Conservation (phyloP, 2,888 invertebrate genomes). For the Hyalella azteca region DNA sequence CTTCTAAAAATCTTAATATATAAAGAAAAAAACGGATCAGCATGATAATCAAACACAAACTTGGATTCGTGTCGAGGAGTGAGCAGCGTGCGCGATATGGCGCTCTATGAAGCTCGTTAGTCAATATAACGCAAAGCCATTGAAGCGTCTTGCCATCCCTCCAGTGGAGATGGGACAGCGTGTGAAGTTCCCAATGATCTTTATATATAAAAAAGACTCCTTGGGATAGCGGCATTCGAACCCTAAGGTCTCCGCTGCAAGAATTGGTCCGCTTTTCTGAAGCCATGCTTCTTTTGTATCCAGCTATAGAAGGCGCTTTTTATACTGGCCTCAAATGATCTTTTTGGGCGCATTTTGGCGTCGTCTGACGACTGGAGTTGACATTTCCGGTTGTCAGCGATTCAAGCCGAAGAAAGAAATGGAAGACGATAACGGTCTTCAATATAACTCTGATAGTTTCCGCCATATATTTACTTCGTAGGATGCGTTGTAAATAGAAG, state of each 20-base stretch:
- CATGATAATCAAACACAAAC: no score
- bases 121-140: not conserved
- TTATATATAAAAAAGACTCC: not conserved
- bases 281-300: not conserved
- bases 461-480: not conserved
- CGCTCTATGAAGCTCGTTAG: not conserved
- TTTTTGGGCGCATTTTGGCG: constrained; percentile 22
- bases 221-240: not conserved
- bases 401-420: constrained; percentile 18
- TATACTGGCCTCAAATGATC: constrained; percentile 31
- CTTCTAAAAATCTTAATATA: no score
- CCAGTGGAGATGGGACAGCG: no score
- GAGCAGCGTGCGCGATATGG: no score
- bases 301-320: constrained; percentile 7
- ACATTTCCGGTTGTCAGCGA: constrained; percentile 27
- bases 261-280: constrained; percentile 10
- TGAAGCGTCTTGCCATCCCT: not conserved
- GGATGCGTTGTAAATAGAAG: not conserved
- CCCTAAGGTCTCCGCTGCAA: not conserved
- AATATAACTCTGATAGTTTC: constrained; percentile 4
- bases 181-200: not conserved
- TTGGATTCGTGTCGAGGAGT: no score
- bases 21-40: no score
- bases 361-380: constrained; percentile 24
- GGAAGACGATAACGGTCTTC: constrained; percentile 10